A percentile compares a stretch with the other conserved stretches of the same genome.
These are phyloP conservation scores for Zoanthus gigantus DNA, from an alignment of 92 coral and sea anemone species.

Conservation along the genomic window DNA sequence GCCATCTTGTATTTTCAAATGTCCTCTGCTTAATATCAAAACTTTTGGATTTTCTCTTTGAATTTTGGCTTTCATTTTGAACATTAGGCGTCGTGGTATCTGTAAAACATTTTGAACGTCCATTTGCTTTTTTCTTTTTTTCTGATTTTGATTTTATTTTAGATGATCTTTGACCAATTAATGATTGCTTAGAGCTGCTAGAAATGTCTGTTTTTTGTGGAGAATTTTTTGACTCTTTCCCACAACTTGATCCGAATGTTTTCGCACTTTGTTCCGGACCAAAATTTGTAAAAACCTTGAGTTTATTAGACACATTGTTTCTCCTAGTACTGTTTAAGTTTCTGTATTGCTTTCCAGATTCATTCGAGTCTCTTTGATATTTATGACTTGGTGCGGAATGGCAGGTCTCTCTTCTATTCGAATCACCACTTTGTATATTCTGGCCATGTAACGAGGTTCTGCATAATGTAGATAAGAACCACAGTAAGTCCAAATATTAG, in stretches of 20 bases:
- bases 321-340: conserved; percentile 15
- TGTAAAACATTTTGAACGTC: not conserved
- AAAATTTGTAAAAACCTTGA: conserved; percentile 36
- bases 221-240: not conserved
- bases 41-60: conserved; percentile 66
- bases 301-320: conserved; percentile 30
- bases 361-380: not conserved
- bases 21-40: conserved; percentile 36
- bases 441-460: conserved; percentile 28
- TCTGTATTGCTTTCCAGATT: conserved; percentile 14
- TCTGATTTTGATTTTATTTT: conserved; percentile 16
- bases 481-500: not conserved
- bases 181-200: not conserved
- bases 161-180: conserved; percentile 26
- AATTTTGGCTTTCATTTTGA: conserved; percentile 14
- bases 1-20: conserved; percentile 54
- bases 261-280: not conserved
- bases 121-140: conserved; percentile 3
- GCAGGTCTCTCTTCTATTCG: conserved; percentile 5
- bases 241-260: not conserved
- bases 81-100: not conserved
- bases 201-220: not conserved
- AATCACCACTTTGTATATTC: not conserved
- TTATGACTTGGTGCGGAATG: not conserved
- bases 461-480: conserved; percentile 12